phyloP scores from a whole-genome alignment of 2,888 invertebrate genomes.

The Sesia bembeciformis region DNA sequence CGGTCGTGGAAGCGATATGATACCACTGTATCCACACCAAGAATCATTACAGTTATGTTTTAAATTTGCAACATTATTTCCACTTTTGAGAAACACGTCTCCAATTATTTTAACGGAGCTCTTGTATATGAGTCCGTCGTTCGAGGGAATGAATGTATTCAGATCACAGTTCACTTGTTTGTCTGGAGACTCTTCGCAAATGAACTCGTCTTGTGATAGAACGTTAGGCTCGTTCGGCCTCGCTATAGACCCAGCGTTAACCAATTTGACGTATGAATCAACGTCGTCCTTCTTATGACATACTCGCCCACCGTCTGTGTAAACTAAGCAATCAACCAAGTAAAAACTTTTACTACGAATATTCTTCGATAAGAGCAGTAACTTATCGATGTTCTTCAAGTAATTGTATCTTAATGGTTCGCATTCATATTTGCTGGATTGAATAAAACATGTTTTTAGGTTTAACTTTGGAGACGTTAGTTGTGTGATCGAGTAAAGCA shows the following conservation, averaged over 20 bases:
- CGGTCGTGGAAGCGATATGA: conserved; percentile 11
- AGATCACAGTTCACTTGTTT: conserved; percentile 42
- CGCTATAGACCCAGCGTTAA: conserved; percentile 42
- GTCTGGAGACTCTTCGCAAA: conserved; percentile 42
- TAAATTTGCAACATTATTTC: conserved; percentile 26
- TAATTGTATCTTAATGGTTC: conserved; percentile 41
- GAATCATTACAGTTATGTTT: conserved; percentile 29
- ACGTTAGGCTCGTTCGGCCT: conserved; percentile 40
- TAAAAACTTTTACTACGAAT: conserved; percentile 44
- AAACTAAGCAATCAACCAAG: conserved; percentile 53
- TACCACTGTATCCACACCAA: conserved; percentile 53
- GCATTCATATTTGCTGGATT: conserved; percentile 29
- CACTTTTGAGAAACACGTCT: conserved; percentile 42
- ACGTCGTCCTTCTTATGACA: conserved; percentile 43
- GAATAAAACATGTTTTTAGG: conserved; percentile 34
- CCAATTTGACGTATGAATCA: conserved; percentile 34
- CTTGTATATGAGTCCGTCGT: conserved; percentile 32
- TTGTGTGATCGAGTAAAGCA: conserved; percentile 39
- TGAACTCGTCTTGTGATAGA: conserved; percentile 53
- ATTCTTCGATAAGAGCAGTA: conserved; percentile 41
- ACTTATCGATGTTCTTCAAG: conserved; percentile 49
- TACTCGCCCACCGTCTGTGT: conserved; percentile 41
- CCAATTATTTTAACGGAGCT: conserved; percentile 22
- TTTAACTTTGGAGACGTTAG: conserved; percentile 25
- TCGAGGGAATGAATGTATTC: conserved; percentile 39